Conservation (phyloP, 2,113 vertebrate genomes). For the Megaceryle torquata region DNA sequence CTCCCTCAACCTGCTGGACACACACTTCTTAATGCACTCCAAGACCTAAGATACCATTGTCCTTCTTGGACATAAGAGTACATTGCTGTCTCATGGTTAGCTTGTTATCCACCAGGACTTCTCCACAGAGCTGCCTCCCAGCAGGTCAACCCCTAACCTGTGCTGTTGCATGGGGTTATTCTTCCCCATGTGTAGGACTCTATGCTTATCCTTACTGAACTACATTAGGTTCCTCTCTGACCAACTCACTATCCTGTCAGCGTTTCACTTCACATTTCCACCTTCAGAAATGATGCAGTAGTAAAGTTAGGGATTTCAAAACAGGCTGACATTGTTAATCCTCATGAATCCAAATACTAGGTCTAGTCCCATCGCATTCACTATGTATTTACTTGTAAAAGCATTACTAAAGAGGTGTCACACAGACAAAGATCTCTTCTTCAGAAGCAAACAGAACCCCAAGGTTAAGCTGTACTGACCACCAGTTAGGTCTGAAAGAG, state of each 20-base stretch:
- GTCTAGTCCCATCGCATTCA: neutral
- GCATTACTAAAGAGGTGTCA: neutral
- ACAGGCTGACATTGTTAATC: neutral
- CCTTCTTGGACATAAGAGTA: too few relatives aligned
- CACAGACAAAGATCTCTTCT: neutral
- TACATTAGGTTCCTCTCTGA: neutral
- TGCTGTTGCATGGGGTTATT: neutral
- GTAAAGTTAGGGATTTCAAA: neutral
- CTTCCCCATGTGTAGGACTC: neutral
- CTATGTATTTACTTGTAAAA: neutral
- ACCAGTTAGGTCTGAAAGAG: conserved; percentile 77
- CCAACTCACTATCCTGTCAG: neutral
- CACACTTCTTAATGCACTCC: too few relatives aligned
- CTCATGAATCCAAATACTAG: neutral
- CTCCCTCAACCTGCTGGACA: too few relatives aligned
- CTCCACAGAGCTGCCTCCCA: neutral
- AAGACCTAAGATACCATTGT: too few relatives aligned
- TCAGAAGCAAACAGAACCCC: neutral
- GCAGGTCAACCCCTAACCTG: neutral
- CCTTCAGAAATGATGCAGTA: neutral
- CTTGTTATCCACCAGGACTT: neutral
- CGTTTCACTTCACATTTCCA: neutral
- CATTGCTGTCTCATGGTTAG: too few relatives aligned
- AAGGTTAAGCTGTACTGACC: conserved; percentile 58
- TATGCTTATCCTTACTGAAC: neutral